phyloP scores from a whole-genome alignment of 2,888 invertebrate genomes.

The Andrena minutula region DNA sequence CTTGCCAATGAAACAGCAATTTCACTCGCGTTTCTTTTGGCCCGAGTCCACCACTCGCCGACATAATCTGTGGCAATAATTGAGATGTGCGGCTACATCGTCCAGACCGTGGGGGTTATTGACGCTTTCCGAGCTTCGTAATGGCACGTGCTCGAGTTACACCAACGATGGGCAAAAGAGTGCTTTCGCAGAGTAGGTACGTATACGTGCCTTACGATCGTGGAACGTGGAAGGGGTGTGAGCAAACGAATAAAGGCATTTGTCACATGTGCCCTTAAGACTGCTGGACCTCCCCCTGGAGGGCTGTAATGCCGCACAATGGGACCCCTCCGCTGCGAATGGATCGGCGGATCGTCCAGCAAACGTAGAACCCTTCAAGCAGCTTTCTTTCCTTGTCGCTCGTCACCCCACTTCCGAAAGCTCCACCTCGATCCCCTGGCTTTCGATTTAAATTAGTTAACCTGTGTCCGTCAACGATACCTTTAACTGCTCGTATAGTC shows the following conservation, averaged over 20 bases:
- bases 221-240: slow-evolving; percentile 28
- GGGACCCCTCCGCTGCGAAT: slow-evolving; percentile 45
- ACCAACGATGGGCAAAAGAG: slow-evolving; percentile 42
- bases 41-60: background rate
- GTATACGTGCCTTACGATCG: slow-evolving; percentile 54
- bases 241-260: slow-evolving; percentile 70
- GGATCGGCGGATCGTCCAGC: slow-evolving; percentile 48
- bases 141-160: slow-evolving; percentile 57
- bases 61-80: background rate
- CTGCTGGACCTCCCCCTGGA: slow-evolving; percentile 46
- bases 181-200: slow-evolving; percentile 48
- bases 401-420: background rate
- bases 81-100: background rate
- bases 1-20: background rate
- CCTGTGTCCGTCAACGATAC: too few species aligned
- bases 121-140: slow-evolving; percentile 44
- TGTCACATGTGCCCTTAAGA: slow-evolving; percentile 68
- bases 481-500: too few species aligned
- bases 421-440: background rate
- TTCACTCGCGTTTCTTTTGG: background rate
- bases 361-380: slow-evolving; percentile 36
- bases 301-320: slow-evolving; percentile 67
- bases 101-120: slow-evolving; percentile 23
- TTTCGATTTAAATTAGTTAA: too few species aligned
- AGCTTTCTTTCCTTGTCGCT: slow-evolving; percentile 24